Conservation (phyloP, 2,113 vertebrate species). For the Anser cygnoides region DNA sequence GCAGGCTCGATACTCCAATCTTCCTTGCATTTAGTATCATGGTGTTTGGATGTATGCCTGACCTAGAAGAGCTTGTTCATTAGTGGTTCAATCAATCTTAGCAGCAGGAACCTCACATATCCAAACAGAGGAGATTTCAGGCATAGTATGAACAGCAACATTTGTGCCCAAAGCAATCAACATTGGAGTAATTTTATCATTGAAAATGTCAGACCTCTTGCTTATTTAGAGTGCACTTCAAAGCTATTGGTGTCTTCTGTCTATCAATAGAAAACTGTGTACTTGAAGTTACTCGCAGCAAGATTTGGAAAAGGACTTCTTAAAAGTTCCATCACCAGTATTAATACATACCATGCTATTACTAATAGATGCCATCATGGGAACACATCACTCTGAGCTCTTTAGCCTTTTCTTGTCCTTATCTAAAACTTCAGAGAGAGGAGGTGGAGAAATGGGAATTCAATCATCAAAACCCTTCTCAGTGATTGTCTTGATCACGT, state of each 20-base stretch:
- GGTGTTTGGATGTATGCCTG: constrained; percentile 3
- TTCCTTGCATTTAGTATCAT: background rate
- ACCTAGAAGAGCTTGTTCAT: background rate
- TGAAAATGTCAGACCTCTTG: background rate
- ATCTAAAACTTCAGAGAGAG: background rate
- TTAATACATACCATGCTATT: background rate
- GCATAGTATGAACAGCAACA: background rate
- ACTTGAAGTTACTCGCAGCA: background rate
- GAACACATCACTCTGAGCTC: background rate
- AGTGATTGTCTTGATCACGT: background rate
- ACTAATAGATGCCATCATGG: background rate
- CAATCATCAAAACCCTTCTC: background rate
- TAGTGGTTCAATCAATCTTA: background rate
- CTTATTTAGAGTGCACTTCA: background rate
- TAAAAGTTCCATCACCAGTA: background rate
- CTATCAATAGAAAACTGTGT: background rate
- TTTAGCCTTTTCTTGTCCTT: background rate
- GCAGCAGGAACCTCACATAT: background rate
- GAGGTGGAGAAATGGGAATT: background rate
- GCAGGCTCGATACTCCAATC: background rate
- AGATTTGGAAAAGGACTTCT: background rate
- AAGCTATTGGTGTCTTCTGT: background rate
- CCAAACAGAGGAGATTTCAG: constrained; percentile 32
- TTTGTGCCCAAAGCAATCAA: background rate
- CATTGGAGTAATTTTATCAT: background rate